Evolutionary conservation across 2,113 vertebrate species (phyloP), one percentile per base, ranked within the genome.

Genomic region (Cyprinodon tularosa): DNA sequence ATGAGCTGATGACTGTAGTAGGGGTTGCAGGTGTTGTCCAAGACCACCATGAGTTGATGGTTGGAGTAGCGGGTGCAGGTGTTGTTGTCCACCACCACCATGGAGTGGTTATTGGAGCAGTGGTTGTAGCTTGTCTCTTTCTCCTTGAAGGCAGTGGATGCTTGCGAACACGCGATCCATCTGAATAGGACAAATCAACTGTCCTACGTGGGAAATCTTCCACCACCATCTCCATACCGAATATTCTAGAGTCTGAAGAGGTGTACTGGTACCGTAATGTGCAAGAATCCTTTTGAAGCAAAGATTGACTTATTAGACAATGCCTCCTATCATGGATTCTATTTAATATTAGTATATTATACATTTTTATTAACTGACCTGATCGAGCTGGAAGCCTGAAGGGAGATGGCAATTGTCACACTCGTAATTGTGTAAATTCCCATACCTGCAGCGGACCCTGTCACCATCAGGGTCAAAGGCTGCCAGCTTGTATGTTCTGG

Each of bases 401-500:
- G 79, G 88, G 38, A 65, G 76, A 4, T 11, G 1, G 57, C 90
- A 92, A 0, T 0, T 0, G 17, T 12, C 2, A 68, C 93, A 93
- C 62, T 93, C 91, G 0, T 0, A 0, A 6, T 36, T 0, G 1
- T 0, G 0, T 1, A 14, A 0, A 7, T 38, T 73, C 74, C 92
- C 93, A 79, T 90, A 90, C 86, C 92, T 76, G 74, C 93, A 94
- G 60, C 68, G 81, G 36, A 94, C 91, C 17, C 22, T 53, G 71
- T 94, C 93, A 3, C 86, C 90, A 71, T 94, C 93, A 14, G 92
- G 86, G 69, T 94, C 93, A 74, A 86, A 88, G 15, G 90, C 47
- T 47, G 83, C 59, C 66, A 93, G 65, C 15, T 80, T 86, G 74
- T 93, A 90, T 47, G 87, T 72, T 8, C 90, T 85, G 0, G 84